Evolutionary conservation across 2,113 vertebrate genomes (phyloP).

Genomic region (Elephas maximus): DNA sequence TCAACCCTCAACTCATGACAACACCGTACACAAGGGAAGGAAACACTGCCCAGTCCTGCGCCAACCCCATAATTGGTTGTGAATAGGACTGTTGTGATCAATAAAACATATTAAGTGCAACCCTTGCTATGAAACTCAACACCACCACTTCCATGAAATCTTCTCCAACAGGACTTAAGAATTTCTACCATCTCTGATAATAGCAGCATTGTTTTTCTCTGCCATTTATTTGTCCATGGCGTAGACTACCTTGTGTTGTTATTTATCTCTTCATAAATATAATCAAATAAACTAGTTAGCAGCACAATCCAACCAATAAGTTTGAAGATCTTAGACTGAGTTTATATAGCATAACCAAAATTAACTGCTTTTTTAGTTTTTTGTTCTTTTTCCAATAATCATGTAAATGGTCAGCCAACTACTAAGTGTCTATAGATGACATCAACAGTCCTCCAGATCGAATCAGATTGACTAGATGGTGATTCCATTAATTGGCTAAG

Average conservation of each 20-base stretch:
- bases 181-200: not conserved
- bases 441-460: not conserved
- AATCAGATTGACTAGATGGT: not conserved
- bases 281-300: not conserved
- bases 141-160: not conserved
- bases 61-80: not conserved
- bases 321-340: not conserved
- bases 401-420: not conserved
- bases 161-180: not conserved
- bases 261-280: not conserved
- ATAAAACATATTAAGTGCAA: not conserved
- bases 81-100: not conserved
- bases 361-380: not conserved
- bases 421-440: not conserved
- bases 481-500: not conserved
- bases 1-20: too few species aligned
- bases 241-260: not conserved
- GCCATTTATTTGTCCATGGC: not conserved
- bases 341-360: not conserved
- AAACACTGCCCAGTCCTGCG: not conserved
- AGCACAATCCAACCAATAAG: not conserved
- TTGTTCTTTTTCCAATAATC: not conserved
- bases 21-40: not conserved
- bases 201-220: not conserved
- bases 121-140: not conserved